A percentile compares a stretch with the other conserved stretches of the same genome.
Evolutionary conservation across 2,888 invertebrate species (phyloP).

Genomic region (Shargacucullia verbasci): DNA sequence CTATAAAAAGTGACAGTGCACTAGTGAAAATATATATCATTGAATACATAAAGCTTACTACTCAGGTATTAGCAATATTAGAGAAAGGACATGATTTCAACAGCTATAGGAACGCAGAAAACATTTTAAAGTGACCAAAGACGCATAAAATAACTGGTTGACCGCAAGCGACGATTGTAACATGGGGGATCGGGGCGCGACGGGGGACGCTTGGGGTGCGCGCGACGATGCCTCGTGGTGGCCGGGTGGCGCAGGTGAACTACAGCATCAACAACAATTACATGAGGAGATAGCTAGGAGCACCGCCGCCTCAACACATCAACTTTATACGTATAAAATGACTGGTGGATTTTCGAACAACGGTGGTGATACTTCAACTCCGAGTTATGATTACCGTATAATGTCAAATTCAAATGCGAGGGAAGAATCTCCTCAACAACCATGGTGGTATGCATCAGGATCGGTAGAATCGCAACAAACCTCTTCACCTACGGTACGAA

Average conservation of each 20-base stretch:
- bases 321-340: slow-evolving; percentile 96
- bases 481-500: slow-evolving; percentile 84
- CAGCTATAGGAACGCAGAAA: slow-evolving; percentile 65
- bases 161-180: slow-evolving; percentile 80
- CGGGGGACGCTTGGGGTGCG: slow-evolving; percentile 89
- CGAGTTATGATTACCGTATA: slow-evolving; percentile 93
- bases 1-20: slow-evolving; percentile 66
- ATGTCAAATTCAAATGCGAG: slow-evolving; percentile 89
- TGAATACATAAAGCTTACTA: slow-evolving; percentile 51
- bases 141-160: slow-evolving; percentile 84
- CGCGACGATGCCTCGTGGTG: slow-evolving; percentile 89
- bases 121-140: slow-evolving; percentile 68
- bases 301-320: slow-evolving; percentile 89
- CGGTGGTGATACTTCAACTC: slow-evolving; percentile 90
- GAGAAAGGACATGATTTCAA: slow-evolving; percentile 77
- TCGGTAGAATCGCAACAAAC: slow-evolving; percentile 88
- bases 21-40: slow-evolving; percentile 59
- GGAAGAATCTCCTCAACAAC: slow-evolving; percentile 83
- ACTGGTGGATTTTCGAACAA: slow-evolving; percentile 94
- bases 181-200: slow-evolving; percentile 87
- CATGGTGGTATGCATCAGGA: slow-evolving; percentile 93
- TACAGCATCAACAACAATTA: slow-evolving; percentile 86
- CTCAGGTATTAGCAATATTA: slow-evolving; percentile 47
- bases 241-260: slow-evolving; percentile 85
- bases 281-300: slow-evolving; percentile 85